Conservation (phyloP, 1,140 invertebrate genomes). For the Geopemphigus sp. region DNA sequence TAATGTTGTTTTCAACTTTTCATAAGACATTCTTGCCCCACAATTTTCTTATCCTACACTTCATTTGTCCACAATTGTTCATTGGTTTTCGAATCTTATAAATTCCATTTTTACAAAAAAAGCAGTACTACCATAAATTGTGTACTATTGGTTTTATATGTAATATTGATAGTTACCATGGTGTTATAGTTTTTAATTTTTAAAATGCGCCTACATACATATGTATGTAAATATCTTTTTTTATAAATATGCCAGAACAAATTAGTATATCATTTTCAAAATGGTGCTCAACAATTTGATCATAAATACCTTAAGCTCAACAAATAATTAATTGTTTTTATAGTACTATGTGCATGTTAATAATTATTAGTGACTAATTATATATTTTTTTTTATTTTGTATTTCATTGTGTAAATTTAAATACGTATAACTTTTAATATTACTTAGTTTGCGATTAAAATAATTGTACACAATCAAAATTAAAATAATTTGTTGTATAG, state of each 20-base stretch:
- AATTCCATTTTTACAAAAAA: conserved; percentile 24
- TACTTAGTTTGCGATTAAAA: conserved; percentile 15
- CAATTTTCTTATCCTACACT: conserved; percentile 40
- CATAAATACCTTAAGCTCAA: conserved; percentile 36
- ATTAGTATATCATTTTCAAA: conserved; percentile 1
- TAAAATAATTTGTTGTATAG: background rate
- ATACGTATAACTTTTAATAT: background rate
- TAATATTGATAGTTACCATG: conserved; percentile 45
- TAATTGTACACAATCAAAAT: conserved; percentile 34
- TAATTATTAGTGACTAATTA: background rate
- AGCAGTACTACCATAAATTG: background rate
- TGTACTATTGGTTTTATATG: conserved; percentile 11
- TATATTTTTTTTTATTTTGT: conserved; percentile 19
- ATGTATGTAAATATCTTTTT: conserved; percentile 14
- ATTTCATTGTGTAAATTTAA: background rate
- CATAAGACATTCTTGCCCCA: conserved; percentile 42
- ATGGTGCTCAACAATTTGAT: conserved; percentile 44
- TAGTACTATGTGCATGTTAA: background rate
- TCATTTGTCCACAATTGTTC: conserved; percentile 25
- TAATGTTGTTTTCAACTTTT: conserved; percentile 46
- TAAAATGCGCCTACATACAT: conserved; percentile 9
- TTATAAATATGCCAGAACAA: conserved; percentile 5
- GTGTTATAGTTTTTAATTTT: conserved; percentile 32
- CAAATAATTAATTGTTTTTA: conserved; percentile 13
- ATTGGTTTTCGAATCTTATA: background rate